These are phyloP conservation scores for Idaea straminata DNA, from an alignment of 2,888 invertebrate genomes.

Conservation along the genomic window DNA sequence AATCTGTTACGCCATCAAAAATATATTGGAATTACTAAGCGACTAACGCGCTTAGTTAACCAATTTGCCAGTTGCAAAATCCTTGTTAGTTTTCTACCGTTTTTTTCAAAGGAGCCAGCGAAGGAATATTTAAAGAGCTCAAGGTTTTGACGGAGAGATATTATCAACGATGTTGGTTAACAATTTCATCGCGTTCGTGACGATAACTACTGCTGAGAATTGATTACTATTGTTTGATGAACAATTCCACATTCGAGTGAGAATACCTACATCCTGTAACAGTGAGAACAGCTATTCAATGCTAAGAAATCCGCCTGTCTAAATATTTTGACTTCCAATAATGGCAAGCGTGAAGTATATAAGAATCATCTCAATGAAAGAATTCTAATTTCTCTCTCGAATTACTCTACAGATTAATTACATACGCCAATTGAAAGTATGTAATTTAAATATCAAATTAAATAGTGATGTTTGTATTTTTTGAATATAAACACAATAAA, in stretches of 20 bases:
- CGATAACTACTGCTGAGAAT: conserved; percentile 42
- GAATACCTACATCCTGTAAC: neutral
- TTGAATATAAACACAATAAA: neutral
- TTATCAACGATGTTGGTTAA: conserved; percentile 28
- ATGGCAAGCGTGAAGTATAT: neutral
- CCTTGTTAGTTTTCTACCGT: neutral
- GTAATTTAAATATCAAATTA: neutral
- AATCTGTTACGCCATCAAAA: conserved; percentile 2
- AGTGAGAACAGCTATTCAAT: neutral
- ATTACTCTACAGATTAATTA: neutral
- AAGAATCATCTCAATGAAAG: neutral
- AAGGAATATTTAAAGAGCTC: conserved; percentile 23
- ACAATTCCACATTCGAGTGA: conserved; percentile 31
- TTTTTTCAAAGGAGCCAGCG: conserved; percentile 3
- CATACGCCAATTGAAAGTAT: neutral
- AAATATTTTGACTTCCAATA: neutral
- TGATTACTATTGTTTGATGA: conserved; percentile 47
- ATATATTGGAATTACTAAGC: neutral
- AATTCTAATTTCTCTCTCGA: neutral
- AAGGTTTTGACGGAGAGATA: conserved; percentile 24
- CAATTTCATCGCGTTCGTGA: conserved; percentile 52
- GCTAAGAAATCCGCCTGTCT: neutral
- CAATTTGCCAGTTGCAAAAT: conserved; percentile 7
- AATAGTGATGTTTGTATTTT: neutral
- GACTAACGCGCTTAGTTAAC: conserved; percentile 2